A percentile compares a stretch with the other conserved stretches of the same genome.
These are phyloP conservation scores for Pygoscelis adeliae DNA, from an alignment of 2,113 vertebrate species.

Conservation along the genomic window DNA sequence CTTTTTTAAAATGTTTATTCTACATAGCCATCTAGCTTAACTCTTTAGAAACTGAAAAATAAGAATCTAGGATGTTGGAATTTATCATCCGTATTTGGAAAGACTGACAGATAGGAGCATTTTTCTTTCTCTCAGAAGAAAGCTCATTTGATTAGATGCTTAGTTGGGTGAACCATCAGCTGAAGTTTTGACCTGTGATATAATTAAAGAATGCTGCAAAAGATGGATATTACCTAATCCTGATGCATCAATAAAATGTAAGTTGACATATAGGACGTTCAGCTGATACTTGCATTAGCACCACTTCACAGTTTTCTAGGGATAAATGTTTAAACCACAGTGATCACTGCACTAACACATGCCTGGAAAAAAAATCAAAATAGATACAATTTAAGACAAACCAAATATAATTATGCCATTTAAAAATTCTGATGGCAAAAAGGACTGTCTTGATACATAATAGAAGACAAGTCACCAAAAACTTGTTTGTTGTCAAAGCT, in stretches of 20 bases:
- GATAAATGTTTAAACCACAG: neutral
- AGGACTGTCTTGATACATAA: neutral
- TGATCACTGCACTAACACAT: neutral
- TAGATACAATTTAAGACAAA: neutral
- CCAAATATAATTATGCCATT: neutral
- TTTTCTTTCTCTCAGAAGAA: neutral
- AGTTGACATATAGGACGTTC: neutral
- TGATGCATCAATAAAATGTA: neutral
- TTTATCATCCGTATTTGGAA: neutral
- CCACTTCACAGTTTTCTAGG: neutral
- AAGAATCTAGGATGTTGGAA: neutral
- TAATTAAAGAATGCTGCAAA: neutral
- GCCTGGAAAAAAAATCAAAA: neutral
- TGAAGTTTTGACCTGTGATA: neutral
- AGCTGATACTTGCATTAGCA: neutral
- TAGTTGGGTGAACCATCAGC: neutral
- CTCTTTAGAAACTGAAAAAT: neutral
- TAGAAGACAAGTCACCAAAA: neutral
- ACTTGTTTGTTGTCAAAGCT: neutral
- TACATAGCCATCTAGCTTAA: neutral
- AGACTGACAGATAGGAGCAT: neutral
- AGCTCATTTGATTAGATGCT: neutral
- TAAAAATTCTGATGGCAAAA: neutral
- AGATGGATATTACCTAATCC: neutral
- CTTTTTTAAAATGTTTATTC: neutral